phyloP scores from a whole-genome alignment of 1,140 invertebrate species.

The Drosophila pachea region DNA sequence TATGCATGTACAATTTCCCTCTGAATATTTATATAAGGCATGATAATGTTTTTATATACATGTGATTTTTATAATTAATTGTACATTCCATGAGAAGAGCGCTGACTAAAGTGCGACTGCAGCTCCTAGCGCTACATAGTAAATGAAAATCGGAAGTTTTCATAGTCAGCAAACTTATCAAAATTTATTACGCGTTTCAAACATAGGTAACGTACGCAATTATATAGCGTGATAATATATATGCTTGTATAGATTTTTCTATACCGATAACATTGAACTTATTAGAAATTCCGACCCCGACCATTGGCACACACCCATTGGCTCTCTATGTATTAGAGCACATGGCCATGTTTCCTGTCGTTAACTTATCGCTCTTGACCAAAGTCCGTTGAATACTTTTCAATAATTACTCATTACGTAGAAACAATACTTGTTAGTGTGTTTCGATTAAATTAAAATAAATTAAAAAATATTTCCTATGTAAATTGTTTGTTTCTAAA shows the following conservation, averaged over 20 bases:
- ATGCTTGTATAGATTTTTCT: neutral
- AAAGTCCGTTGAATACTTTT: slow-evolving; percentile 8
- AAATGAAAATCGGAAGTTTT: neutral
- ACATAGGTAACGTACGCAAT: neutral
- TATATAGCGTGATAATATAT: slow-evolving; percentile 2
- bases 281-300: neutral
- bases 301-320: too few species aligned
- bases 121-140: neutral
- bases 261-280: slow-evolving; percentile 10
- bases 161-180: neutral
- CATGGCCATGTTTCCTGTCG: neutral
- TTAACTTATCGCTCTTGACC: neutral
- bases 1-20: neutral
- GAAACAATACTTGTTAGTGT: neutral
- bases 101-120: neutral
- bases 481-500: too few species aligned
- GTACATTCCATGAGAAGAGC: neutral
- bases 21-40: neutral
- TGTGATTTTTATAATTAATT: neutral
- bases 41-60: neutral
- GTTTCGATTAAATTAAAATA: neutral
- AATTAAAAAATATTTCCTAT: too few species aligned
- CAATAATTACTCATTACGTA: neutral
- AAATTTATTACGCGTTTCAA: slow-evolving; percentile 2
- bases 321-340: too few species aligned